Conservation (phyloP, 2,113 vertebrate genomes). For the Heloderma charlesbogerti region DNA sequence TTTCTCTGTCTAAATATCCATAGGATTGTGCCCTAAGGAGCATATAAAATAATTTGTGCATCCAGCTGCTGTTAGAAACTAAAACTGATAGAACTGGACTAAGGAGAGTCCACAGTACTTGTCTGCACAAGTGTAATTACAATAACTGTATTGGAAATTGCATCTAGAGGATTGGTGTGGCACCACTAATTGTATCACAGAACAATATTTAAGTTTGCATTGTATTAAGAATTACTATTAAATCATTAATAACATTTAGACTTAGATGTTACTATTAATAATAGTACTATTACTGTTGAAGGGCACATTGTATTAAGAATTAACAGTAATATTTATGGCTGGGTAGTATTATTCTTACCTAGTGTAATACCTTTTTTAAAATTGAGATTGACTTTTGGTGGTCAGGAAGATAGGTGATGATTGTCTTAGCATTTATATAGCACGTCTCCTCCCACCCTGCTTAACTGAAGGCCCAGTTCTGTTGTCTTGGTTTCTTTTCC, state of each 20-base stretch:
- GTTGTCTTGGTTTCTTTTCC: not conserved
- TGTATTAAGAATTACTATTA: not conserved
- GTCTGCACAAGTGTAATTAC: not conserved
- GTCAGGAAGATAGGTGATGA: not conserved
- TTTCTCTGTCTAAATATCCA: too few relatives aligned
- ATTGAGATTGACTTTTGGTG: not conserved
- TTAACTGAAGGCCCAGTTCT: not conserved
- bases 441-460: not conserved
- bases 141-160: not conserved
- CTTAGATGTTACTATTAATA: not conserved
- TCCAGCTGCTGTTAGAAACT: not conserved
- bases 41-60: not conserved
- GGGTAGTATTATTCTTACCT: not conserved
- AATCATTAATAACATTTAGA: not conserved
- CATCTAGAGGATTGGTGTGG: not conserved
- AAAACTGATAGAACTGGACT: not conserved
- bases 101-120: not conserved
- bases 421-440: not conserved
- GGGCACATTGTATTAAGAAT: not conserved
- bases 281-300: not conserved
- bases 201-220: not conserved
- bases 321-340: not conserved
- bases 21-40: too few relatives aligned
- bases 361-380: not conserved
- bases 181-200: not conserved